phyloP scores from a whole-genome alignment of 2,113 vertebrate genomes.

The Leiothrix lutea region DNA sequence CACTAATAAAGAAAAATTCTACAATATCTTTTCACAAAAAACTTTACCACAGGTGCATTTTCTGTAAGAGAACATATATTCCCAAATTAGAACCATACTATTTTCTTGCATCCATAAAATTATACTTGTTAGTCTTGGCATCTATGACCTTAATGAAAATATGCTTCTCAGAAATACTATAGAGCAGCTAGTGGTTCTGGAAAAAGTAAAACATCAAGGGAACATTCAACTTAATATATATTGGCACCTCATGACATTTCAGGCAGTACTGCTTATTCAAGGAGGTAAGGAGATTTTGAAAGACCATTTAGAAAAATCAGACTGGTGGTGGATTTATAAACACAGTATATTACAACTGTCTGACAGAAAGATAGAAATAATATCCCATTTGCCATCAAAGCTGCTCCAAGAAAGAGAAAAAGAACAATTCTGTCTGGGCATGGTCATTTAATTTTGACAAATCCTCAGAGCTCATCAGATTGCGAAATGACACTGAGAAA shows the following conservation, averaged over 20 bases:
- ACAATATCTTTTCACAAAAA: background rate
- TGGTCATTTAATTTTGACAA: constrained; percentile 40
- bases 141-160: constrained; percentile 35
- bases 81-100: constrained; percentile 7
- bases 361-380: constrained; percentile 44
- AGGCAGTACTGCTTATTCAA: constrained; percentile 36
- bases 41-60: constrained; percentile 17
- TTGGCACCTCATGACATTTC: constrained; percentile 45
- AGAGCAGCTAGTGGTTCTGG: background rate
- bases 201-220: constrained; percentile 47
- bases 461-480: constrained; percentile 28
- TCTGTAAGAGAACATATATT: background rate
- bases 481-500: constrained; percentile 49
- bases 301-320: constrained; percentile 23
- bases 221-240: constrained; percentile 55
- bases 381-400: constrained; percentile 10
- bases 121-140: constrained; percentile 31
- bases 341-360: background rate
- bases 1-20: background rate
- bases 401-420: constrained; percentile 7
- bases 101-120: constrained; percentile 21
- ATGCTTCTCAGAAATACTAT: background rate
- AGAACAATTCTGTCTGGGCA: background rate
- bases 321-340: constrained; percentile 33
- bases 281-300: constrained; percentile 31